phyloP scores from a whole-genome alignment of 2,888 invertebrate genomes.

The Cistogaster globosa region DNA sequence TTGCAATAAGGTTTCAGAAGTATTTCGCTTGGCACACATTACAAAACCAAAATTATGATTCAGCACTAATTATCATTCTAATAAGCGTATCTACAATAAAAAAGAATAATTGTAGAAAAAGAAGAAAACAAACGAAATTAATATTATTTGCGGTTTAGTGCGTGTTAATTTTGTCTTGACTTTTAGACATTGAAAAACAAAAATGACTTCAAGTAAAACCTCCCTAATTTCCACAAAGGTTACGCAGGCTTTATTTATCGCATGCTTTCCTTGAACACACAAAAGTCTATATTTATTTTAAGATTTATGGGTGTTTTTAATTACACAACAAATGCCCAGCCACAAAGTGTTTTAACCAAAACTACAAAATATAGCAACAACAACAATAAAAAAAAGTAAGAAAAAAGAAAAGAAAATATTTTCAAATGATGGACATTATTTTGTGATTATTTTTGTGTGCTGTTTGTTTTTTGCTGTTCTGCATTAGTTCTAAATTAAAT shows the following conservation, averaged over 20 bases:
- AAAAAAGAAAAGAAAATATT: not conserved
- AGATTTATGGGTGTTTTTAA: slow-evolving; percentile 70
- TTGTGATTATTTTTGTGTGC: slow-evolving; percentile 45
- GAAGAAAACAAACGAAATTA: slow-evolving; percentile 5
- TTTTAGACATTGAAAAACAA: slow-evolving; percentile 19
- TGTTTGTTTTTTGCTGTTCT: slow-evolving; percentile 13
- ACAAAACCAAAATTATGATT: no score
- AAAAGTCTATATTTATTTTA: slow-evolving; percentile 58
- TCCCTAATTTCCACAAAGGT: slow-evolving; percentile 69
- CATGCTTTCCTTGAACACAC: slow-evolving; percentile 19
- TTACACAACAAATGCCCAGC: slow-evolving; percentile 66
- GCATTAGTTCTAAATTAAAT: slow-evolving; percentile 36
- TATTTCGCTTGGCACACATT: no score
- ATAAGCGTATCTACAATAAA: slow-evolving; percentile 38
- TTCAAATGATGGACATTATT: slow-evolving; percentile 57
- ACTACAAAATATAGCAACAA: slow-evolving; percentile 38
- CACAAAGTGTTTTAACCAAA: slow-evolving; percentile 56
- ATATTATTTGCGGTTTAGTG: slow-evolving; percentile 53
- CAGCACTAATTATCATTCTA: slow-evolving; percentile 23
- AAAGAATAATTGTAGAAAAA: not conserved
- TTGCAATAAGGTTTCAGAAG: no score
- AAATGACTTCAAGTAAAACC: slow-evolving; percentile 44
- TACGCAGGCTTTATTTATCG: slow-evolving; percentile 50
- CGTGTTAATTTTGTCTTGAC: slow-evolving; percentile 62
- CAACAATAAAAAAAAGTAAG: not conserved